Evolutionary conservation across 2,113 vertebrate species (phyloP).

Genomic region (Seriola aureovittata): DNA sequence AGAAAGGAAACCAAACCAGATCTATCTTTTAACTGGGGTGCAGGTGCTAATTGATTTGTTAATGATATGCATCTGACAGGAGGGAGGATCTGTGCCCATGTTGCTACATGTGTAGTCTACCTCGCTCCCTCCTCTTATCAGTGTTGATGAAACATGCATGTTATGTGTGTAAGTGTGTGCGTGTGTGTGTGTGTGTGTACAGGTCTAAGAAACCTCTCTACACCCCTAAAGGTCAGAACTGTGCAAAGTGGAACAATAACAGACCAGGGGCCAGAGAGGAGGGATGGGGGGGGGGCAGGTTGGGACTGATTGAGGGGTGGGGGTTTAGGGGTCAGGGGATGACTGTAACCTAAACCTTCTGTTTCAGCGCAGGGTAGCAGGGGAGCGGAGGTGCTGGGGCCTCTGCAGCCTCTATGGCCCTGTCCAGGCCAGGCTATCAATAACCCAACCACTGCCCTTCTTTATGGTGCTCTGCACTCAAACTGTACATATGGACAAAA

Average conservation of each 20-base stretch:
- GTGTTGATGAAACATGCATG: constrained; percentile 89
- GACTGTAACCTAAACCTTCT: constrained; percentile 90
- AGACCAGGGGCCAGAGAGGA: constrained; percentile 79
- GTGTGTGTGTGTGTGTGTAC: constrained; percentile 26
- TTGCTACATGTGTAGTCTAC: constrained; percentile 82
- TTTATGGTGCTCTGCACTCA: constrained; percentile 54
- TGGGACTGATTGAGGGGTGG: constrained; percentile 56
- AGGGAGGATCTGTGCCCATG: constrained; percentile 72
- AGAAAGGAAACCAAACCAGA: constrained; percentile 59
- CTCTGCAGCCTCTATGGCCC: constrained; percentile 71
- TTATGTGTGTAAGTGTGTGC: constrained; percentile 17
- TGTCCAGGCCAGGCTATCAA: constrained; percentile 79
- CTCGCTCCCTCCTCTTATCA: constrained; percentile 85
- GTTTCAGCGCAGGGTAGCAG: constrained; percentile 88
- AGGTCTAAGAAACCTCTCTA: constrained; percentile 79
- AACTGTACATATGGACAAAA: constrained; percentile 43
- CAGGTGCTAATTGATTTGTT: constrained; percentile 86
- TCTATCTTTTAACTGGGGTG: constrained; percentile 51
- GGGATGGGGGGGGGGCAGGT: constrained; percentile 42
- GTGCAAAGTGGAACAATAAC: constrained; percentile 93
- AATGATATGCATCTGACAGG: constrained; percentile 86
- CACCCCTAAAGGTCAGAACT: constrained; percentile 87
- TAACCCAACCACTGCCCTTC: constrained; percentile 71
- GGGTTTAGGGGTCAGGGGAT: constrained; percentile 56
- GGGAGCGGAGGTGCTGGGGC: constrained; percentile 83